Base-by-base conservation (phyloP, 2,113 vertebrate species). In the Clinocottus analis region DNA sequence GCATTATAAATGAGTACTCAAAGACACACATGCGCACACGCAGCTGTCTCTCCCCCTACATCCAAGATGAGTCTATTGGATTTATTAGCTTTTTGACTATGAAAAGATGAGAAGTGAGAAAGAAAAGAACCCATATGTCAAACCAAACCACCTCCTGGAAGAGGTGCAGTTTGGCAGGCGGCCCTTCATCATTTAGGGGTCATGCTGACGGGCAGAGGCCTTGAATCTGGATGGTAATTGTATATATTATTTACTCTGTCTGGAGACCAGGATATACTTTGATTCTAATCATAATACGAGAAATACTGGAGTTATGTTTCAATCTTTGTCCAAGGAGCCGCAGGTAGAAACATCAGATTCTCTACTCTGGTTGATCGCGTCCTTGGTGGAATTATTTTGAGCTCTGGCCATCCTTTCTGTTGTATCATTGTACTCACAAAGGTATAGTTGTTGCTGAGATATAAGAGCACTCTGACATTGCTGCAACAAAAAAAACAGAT, bases 1-100 rank as follows among this genome's bases (percentile, higher is more conserved):
- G 84, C 85, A 94, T 93, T 92, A 94, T 93, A 86, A 91, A 93
- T 90, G 87, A 92, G 81, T 88, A 83, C 78, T 85, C 68, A 86
- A 70, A 72, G 11, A 72, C 80, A 55, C 51, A 72, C 78, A 72
- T 70, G 69, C 65, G 66, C 47, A 17, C 70, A 31, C 29, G 4
- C 29, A 31, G n/a, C 37, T 60, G 31, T 37, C 51, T 33, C 55
- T 72, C 56, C 39, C 39, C 43, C 27, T 64, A 5, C 23, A 25
- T 70, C 29, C 65, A 8, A 72, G 49, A 49, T 69, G 31, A 35
- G 47, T 62, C 21, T 53, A 35, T 39, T 75, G 45, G 29, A 80
- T 67, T 47, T 53, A 75, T 66, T 61, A 70, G 23, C 1, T 77
- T 69, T 80, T 55, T 73, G 43, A 61, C 16, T 37, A 19, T 55